Base-by-base conservation (phyloP, 23 tunicate genomes). In the Clavelina lepadiformis region DNA sequence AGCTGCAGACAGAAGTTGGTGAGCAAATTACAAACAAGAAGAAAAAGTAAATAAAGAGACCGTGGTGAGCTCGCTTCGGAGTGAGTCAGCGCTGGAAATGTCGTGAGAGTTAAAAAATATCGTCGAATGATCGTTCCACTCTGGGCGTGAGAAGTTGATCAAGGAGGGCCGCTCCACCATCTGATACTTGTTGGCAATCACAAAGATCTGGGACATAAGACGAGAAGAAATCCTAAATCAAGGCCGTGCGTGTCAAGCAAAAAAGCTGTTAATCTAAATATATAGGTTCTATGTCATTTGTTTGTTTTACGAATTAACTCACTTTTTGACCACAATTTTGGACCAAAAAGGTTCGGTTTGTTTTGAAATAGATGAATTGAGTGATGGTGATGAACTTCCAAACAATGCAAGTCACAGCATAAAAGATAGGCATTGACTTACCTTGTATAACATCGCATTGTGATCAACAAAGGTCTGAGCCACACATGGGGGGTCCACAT, bases 401-500 rank as follows among this genome's bases (percentile, higher is more conserved):
- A 22, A 58, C 64, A 33, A 24, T 0, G 30, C 55, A 49, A 49
- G 24, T 25, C n/a, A n/a, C n/a, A n/a, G n/a, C n/a, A n/a, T n/a
- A n/a, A n/a, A n/a, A n/a, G n/a, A n/a, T n/a, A n/a, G n/a, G n/a
- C n/a, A n/a, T n/a, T 58, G 30, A 51, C 77, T 2, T 26, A 88
- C 96, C 82, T 88, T 88, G 36, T 88, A 80, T 31, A 88, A 67
- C 38, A 79, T 56, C 18, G 96, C 96, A 21, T 61, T 69, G 60
- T 88, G 96, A 41, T 88, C 73, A 45, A 88, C 74, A 46, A 88
- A 88, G 8, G 96, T 88, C 41, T 88, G 96, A 0, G 81, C 96
- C 33, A 88, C 96, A 59, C 88, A 80, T 19, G 96, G 96, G 0
- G 96, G 88, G 50, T 88, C 82, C 7, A 88, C 96, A 73, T 88